Conservation (phyloP, 1,140 invertebrate species). For the Ptiloglossa arizonensis region DNA sequence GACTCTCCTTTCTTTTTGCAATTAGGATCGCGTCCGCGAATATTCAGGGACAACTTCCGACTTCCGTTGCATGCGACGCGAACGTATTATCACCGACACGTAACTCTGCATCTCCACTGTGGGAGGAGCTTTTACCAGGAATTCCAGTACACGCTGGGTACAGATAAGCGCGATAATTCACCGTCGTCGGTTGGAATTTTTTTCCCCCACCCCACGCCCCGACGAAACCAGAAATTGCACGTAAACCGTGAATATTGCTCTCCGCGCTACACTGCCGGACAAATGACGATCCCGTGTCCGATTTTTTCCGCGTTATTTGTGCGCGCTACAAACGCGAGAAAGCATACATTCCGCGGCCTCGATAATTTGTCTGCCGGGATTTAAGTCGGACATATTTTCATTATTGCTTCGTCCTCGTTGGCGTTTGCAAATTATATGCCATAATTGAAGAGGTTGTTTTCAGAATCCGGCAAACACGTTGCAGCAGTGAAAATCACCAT, state of each 20-base stretch:
- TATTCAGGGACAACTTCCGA: slow-evolving; percentile 37
- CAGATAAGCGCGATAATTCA: slow-evolving; percentile 55
- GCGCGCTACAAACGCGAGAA: neutral
- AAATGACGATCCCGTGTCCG: slow-evolving; percentile 9
- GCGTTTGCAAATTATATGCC: too few species aligned
- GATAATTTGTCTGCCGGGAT: neutral
- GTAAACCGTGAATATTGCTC: slow-evolving; percentile 40
- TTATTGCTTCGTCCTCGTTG: neutral
- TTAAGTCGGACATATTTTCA: neutral
- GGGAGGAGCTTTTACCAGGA: slow-evolving; percentile 45
- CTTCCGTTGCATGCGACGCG: slow-evolving; percentile 41
- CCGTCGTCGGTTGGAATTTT: slow-evolving; percentile 16
- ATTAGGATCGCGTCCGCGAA: slow-evolving; percentile 17
- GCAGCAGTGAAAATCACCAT: too few species aligned
- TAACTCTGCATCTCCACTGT: slow-evolving; percentile 40
- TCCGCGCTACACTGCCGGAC: neutral
- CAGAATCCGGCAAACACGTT: too few species aligned
- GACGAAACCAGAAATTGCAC: slow-evolving; percentile 50
- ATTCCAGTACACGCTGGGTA: slow-evolving; percentile 39
- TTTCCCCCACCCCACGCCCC: neutral
- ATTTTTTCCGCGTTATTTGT: slow-evolving; percentile 4
- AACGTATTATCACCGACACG: slow-evolving; percentile 45
- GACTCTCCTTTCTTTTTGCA: slow-evolving; percentile 36
- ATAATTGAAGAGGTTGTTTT: too few species aligned
- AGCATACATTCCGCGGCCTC: neutral